phyloP scores from a whole-genome alignment of 2,888 invertebrate species.

The Drosophila yooni region DNA sequence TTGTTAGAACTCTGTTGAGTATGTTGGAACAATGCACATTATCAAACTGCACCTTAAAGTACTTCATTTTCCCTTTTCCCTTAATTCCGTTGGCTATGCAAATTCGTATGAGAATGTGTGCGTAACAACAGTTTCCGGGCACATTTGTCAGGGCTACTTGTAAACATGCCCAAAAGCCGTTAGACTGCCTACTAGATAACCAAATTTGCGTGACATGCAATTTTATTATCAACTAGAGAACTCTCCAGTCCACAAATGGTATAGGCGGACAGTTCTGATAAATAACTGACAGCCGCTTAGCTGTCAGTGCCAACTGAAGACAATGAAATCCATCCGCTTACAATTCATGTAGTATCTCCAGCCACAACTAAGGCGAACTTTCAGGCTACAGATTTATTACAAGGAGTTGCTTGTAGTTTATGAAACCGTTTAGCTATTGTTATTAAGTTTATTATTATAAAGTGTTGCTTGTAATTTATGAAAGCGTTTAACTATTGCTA shows the following conservation, averaged over 20 bases:
- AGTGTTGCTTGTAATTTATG: not conserved
- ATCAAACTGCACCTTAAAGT: slow-evolving; percentile 59
- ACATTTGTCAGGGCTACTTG: slow-evolving; percentile 73
- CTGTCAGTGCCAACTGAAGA: slow-evolving; percentile 1
- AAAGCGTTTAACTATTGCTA: not conserved
- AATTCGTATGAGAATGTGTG: slow-evolving; percentile 46
- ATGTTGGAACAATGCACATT: slow-evolving; percentile 64
- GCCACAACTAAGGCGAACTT: not conserved
- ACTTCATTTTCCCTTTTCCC: slow-evolving; percentile 48
- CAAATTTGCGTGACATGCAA: slow-evolving; percentile 58
- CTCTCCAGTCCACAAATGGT: slow-evolving; percentile 61
- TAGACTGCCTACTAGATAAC: slow-evolving; percentile 41
- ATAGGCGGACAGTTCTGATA: slow-evolving; percentile 68
- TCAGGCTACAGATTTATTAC: not conserved
- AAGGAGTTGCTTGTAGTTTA: not conserved
- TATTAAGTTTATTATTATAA: not conserved
- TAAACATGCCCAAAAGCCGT: slow-evolving; percentile 69
- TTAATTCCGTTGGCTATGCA: slow-evolving; percentile 56
- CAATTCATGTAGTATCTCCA: not conserved
- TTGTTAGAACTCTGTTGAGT: slow-evolving; percentile 47
- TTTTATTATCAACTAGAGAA: slow-evolving; percentile 53
- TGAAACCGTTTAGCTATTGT: not conserved
- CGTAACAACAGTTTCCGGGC: slow-evolving; percentile 62
- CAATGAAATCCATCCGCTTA: not conserved
- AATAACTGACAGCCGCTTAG: slow-evolving; percentile 47